These are phyloP conservation scores for Cordilura impudica DNA, from an alignment of 2,888 invertebrate genomes.

Conservation along the genomic window DNA sequence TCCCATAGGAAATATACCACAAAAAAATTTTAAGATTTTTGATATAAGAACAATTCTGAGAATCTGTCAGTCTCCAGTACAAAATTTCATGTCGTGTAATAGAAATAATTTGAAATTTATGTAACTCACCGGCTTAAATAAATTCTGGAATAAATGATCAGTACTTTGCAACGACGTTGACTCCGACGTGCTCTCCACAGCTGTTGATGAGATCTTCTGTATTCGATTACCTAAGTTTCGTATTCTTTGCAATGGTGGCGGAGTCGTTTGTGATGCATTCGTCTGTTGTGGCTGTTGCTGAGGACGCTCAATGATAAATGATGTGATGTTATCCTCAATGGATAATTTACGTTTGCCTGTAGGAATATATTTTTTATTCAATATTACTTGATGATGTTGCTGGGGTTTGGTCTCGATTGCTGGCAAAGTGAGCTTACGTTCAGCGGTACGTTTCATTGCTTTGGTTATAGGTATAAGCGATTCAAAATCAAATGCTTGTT, in stretches of 20 bases:
- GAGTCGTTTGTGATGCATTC: constrained; percentile 4
- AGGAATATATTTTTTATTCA: constrained; percentile 48
- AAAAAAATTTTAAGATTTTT: no score
- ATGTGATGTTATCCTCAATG: constrained; percentile 70
- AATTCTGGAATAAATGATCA: constrained; percentile 28
- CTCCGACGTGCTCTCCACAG: constrained; percentile 5
- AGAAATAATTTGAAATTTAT: no score
- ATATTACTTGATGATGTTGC: constrained; percentile 28
- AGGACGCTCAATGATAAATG: constrained; percentile 67
- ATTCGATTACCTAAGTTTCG: constrained; percentile 4
- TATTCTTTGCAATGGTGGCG: constrained; percentile 36
- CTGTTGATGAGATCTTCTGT: not conserved
- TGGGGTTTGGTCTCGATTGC: constrained; percentile 36
- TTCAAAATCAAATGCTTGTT: constrained; percentile 50
- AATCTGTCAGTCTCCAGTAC: no score
- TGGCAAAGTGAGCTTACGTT: constrained; percentile 54
- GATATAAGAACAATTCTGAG: no score
- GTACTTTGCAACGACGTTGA: constrained; percentile 14
- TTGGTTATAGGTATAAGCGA: constrained; percentile 21
- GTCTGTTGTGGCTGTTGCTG: constrained; percentile 13
- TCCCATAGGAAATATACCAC: no score
- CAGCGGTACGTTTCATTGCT: constrained; percentile 39
- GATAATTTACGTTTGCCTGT: constrained; percentile 67
- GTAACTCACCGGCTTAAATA: constrained; percentile 42
- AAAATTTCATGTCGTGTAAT: no score